Percentiles rank a stretch among this genome's conserved stretches.
These are phyloP conservation scores for Oncorhynchus nerka DNA, from an alignment of 2,113 vertebrate species.

Conservation along the genomic window DNA sequence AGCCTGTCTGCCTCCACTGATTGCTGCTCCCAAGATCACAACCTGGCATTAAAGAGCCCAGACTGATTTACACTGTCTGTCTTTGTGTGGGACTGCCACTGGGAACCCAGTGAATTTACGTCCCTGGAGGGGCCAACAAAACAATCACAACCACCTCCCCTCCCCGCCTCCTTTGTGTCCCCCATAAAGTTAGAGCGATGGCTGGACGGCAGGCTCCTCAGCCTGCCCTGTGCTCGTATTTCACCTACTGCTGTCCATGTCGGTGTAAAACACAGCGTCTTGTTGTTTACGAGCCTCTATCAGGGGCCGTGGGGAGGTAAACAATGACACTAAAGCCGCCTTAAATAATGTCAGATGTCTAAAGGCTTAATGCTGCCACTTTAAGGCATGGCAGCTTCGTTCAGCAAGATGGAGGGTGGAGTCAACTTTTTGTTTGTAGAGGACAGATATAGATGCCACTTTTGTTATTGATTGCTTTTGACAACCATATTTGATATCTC, in stretches of 20 bases:
- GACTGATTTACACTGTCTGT: slow-evolving; percentile 37
- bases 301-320: slow-evolving; percentile 3
- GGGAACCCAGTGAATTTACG: slow-evolving; percentile 32
- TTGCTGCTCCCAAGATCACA: slow-evolving; percentile 42
- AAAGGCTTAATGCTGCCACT: background rate
- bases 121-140: slow-evolving; percentile 12
- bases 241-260: slow-evolving; percentile 2
- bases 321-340: slow-evolving; percentile 8
- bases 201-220: slow-evolving; percentile 2
- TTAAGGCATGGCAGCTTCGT: background rate
- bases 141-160: slow-evolving; percentile 21
- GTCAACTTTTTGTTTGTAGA: background rate
- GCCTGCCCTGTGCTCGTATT: slow-evolving; percentile 22
- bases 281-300: slow-evolving; percentile 4
- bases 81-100: slow-evolving; percentile 9
- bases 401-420: background rate
- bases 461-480: background rate
- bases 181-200: background rate
- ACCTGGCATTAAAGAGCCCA: slow-evolving; percentile 38
- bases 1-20: slow-evolving; percentile 6
- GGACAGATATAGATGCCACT: too few species aligned
- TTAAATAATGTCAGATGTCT: slow-evolving; percentile 13
- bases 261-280: background rate
- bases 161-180: slow-evolving; percentile 27
- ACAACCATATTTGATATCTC: background rate